A percentile compares a stretch with the other conserved stretches of the same genome.
Evolutionary conservation across 2,113 vertebrate genomes (phyloP).

Genomic region (Pachypanchax playfairii): DNA sequence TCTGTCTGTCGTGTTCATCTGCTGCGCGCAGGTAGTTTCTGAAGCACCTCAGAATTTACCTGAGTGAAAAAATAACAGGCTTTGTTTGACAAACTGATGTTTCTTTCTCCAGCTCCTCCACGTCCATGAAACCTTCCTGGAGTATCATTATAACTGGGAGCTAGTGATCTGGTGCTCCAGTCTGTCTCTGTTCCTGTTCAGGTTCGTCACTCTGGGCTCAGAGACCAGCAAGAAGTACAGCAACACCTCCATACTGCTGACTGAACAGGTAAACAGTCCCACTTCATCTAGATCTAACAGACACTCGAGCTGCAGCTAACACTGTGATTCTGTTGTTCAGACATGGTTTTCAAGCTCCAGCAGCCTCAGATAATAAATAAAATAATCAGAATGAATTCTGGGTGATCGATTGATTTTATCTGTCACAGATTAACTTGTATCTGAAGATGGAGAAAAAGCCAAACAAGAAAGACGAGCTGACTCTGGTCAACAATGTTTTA

Average conservation of each 20-base stretch:
- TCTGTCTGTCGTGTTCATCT: constrained; percentile 96
- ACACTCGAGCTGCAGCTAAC: background rate
- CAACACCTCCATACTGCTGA: constrained; percentile 99
- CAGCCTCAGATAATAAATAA: no score
- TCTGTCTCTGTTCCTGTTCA: constrained; percentile 93
- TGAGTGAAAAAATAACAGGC: no score
- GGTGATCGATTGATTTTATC: no score
- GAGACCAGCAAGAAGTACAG: constrained; percentile 99
- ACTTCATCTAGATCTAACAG: background rate
- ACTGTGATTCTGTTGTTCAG: rapidly evolving
- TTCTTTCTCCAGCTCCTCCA: constrained; percentile 82
- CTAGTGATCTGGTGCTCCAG: constrained; percentile 96
- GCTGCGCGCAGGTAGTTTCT: constrained; percentile 93
- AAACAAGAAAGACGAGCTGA: constrained; percentile 98
- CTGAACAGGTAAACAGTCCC: constrained; percentile 87
- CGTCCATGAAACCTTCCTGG: constrained; percentile 93
- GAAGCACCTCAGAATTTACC: no score
- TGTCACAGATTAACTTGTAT: constrained; percentile 95
- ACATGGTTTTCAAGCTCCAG: no score
- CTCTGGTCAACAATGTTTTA: constrained; percentile 97
- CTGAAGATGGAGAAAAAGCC: constrained; percentile 99
- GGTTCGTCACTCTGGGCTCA: constrained; percentile 97
- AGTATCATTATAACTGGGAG: constrained; percentile 99
- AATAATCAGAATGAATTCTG: no score
- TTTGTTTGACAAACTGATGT: background rate